Evolutionary conservation across 2,797 vertebrate species (phyloP).

Genomic region (Pipistrellus pygmaeus): DNA sequence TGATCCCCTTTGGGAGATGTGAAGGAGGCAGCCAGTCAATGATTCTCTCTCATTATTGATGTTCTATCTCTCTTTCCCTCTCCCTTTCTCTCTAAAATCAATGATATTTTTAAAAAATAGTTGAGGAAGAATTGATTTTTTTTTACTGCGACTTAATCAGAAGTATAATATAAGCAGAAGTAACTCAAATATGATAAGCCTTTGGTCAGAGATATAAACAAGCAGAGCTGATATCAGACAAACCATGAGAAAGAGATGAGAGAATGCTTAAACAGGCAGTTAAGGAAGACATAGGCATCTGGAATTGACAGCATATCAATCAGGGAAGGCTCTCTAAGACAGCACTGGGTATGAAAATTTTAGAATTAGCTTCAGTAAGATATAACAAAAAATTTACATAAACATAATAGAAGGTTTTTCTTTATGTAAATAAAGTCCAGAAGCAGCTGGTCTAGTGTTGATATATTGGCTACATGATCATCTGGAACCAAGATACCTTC

Average conservation of each 20-base stretch:
- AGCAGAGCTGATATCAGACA: neutral
- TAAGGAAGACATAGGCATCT: neutral
- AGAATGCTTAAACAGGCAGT: neutral
- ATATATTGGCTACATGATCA: neutral
- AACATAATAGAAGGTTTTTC: neutral
- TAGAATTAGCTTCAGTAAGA: neutral
- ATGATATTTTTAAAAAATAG: neutral
- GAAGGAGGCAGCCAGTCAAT: no score
- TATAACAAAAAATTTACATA: neutral
- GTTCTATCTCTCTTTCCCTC: no score
- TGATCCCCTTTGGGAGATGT: no score
- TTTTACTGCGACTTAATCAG: neutral
- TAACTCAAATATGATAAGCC: neutral
- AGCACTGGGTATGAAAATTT: neutral
- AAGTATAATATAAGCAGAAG: conserved; percentile 40
- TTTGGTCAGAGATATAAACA: neutral
- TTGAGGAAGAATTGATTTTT: neutral
- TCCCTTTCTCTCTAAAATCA: no score
- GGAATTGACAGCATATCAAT: neutral
- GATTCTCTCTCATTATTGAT: no score
- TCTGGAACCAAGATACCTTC: neutral
- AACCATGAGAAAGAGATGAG: neutral
- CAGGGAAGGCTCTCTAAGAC: neutral
- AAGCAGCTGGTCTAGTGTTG: neutral
- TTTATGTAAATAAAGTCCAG: conserved; percentile 11